Evolutionary conservation across 1,140 invertebrate genomes (phyloP).

Genomic region (Anoplolepis gracilipes): DNA sequence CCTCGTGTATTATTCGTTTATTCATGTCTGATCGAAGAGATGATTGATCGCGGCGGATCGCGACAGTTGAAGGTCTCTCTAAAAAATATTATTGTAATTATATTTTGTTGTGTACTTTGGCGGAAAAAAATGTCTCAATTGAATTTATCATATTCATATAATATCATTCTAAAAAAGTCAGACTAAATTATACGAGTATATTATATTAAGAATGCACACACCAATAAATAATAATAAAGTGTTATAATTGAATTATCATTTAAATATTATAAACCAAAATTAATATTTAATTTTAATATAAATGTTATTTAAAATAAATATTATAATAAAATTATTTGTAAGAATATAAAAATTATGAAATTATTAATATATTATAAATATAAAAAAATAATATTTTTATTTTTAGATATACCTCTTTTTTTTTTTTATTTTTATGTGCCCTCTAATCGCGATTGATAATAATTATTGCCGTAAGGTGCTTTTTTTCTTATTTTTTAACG

Average conservation of each 20-base stretch:
- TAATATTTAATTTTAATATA: not conserved
- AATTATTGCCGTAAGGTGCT: not conserved
- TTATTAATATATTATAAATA: too few relatives aligned
- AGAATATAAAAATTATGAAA: too few relatives aligned
- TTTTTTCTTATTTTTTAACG: not conserved
- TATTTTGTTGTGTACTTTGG: not conserved
- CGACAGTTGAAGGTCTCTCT: not conserved
- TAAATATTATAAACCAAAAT: not conserved
- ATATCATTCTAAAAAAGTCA: not conserved
- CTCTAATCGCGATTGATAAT: not conserved
- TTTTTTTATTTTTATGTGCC: too few relatives aligned
- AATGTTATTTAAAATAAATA: too few relatives aligned
- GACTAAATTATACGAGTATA: not conserved
- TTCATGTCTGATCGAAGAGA: constrained; percentile 7
- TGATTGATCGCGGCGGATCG: constrained; percentile 22
- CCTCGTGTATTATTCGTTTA: constrained; percentile 22
- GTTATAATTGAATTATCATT: not conserved
- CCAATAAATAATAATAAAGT: not conserved
- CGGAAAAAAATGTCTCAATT: not conserved
- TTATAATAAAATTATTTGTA: too few relatives aligned
- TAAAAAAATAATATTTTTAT: not conserved
- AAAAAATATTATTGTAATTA: not conserved
- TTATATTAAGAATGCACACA: not conserved
- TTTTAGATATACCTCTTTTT: too few relatives aligned
- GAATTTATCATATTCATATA: not conserved